Percentiles rank a stretch among this genome's conserved stretches.
Conservation (phyloP, 1,140 invertebrate genomes). For the Meloidogyne hapla region DNA sequence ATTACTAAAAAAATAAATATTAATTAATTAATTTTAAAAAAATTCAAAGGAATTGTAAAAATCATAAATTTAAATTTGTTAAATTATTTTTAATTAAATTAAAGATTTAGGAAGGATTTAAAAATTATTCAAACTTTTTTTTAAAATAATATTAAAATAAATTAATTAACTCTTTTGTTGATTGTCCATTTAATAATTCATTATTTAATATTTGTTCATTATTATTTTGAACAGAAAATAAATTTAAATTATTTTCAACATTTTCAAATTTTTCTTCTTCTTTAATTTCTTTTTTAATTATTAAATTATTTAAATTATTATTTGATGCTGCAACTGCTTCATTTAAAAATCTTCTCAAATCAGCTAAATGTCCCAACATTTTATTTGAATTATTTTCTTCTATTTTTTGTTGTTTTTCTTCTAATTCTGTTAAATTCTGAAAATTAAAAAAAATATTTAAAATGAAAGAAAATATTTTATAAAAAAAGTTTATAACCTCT, state of each 20-base stretch:
- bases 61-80: too few relatives aligned
- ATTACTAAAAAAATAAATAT: neutral
- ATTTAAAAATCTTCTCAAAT: neutral
- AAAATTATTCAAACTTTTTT: too few relatives aligned
- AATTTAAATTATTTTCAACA: neutral
- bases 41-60: too few relatives aligned
- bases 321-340: neutral
- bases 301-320: neutral
- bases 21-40: neutral
- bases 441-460: neutral
- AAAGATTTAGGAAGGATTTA: too few relatives aligned
- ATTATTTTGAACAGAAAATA: too few relatives aligned
- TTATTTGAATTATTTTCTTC: conserved; percentile 3
- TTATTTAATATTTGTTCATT: too few relatives aligned
- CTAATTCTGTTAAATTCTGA: neutral
- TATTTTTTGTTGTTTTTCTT: neutral
- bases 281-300: neutral
- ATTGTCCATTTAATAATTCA: neutral
- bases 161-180: neutral
- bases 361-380: neutral
- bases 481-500: neutral
- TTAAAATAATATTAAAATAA: too few relatives aligned
- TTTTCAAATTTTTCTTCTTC: too few relatives aligned
- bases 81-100: too few relatives aligned
- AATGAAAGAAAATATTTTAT: neutral